Conservation (phyloP, 2,797 vertebrate species). For the Chanos chanos region DNA sequence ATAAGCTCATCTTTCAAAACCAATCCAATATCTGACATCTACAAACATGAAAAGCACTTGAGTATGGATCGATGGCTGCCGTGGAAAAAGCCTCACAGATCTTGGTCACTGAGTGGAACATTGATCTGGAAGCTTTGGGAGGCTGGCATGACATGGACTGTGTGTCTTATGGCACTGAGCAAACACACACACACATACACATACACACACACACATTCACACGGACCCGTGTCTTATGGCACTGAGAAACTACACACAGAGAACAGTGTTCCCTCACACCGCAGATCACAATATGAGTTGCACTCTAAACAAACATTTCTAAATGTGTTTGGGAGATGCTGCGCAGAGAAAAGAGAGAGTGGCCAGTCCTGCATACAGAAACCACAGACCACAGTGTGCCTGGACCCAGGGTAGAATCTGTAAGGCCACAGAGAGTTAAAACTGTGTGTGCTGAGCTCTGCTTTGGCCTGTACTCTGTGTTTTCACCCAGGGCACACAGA, state of each 20-base stretch:
- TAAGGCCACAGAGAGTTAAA: constrained; percentile 55
- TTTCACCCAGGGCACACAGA: background rate
- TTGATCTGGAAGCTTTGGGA: constrained; percentile 47
- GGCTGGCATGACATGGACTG: constrained; percentile 43
- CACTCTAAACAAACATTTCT: constrained; percentile 12
- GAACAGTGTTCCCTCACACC: background rate
- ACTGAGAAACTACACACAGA: background rate
- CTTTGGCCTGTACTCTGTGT: too few species aligned
- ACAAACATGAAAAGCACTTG: constrained; percentile 70
- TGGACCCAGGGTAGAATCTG: constrained; percentile 47
- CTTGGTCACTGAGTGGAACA: constrained; percentile 49
- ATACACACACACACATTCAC: constrained; percentile 48
- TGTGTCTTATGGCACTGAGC: constrained; percentile 32
- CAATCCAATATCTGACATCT: constrained; percentile 70
- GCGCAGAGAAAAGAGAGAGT: constrained; percentile 55
- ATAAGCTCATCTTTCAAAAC: constrained; percentile 67
- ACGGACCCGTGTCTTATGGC: constrained; percentile 11
- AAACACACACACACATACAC: constrained; percentile 31
- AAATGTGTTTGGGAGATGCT: constrained; percentile 48
- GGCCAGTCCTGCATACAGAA: constrained; percentile 53
- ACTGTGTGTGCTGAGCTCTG: constrained; percentile 28
- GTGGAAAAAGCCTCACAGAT: background rate
- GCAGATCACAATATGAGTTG: background rate
- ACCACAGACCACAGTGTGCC: constrained; percentile 59
- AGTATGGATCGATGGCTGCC: constrained; percentile 58